Conservation (phyloP, 2,888 invertebrate species). For the Zygogramma bicolorata region DNA sequence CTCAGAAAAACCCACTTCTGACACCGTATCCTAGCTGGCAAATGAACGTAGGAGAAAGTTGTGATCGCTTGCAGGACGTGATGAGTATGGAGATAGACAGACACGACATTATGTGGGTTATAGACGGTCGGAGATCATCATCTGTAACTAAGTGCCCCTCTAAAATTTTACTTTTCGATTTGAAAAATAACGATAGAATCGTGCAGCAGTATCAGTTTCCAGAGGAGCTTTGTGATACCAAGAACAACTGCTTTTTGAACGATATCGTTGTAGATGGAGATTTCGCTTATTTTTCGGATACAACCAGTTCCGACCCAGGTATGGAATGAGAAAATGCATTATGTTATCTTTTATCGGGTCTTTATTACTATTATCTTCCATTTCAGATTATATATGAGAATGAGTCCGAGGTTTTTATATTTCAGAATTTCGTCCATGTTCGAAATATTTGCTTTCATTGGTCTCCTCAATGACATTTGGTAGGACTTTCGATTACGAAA, state of each 20-base stretch:
- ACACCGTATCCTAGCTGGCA: slow-evolving; percentile 77
- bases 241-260: slow-evolving; percentile 72
- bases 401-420: background rate
- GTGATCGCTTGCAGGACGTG: slow-evolving; percentile 74
- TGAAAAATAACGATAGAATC: slow-evolving; percentile 71
- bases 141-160: slow-evolving; percentile 71
- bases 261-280: slow-evolving; percentile 76
- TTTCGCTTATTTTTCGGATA: slow-evolving; percentile 77
- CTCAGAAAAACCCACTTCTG: slow-evolving; percentile 69
- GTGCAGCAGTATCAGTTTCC: slow-evolving; percentile 73
- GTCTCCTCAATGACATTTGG: no score
- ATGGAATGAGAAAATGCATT: background rate
- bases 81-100: slow-evolving; percentile 79
- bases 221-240: slow-evolving; percentile 69
- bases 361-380: background rate
- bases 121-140: slow-evolving; percentile 75
- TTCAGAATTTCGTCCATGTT: no score
- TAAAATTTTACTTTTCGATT: slow-evolving; percentile 74
- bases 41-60: slow-evolving; percentile 69
- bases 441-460: no score
- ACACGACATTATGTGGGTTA: slow-evolving; percentile 75
- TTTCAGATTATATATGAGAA: background rate
- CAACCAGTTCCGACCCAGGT: slow-evolving; percentile 73
- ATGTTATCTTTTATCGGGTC: background rate
- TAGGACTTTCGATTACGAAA: no score